Evolutionary conservation across 2,888 invertebrate species (phyloP).

Genomic region (Drosophila subsilvestris): DNA sequence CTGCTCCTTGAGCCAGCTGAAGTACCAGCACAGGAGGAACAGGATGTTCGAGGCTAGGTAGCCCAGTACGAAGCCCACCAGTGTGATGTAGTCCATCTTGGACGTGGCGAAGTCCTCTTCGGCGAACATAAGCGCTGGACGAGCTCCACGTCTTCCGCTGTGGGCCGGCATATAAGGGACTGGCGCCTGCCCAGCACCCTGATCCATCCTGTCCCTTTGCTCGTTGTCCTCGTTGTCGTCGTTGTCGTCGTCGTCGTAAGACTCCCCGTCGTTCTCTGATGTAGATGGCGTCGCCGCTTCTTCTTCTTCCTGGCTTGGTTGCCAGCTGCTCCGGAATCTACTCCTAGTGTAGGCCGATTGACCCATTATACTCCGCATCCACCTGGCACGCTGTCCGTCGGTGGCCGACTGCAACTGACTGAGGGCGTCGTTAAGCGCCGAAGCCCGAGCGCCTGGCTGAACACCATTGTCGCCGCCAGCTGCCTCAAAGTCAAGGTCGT

Average conservation of each 20-base stretch:
- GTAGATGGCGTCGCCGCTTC: background rate
- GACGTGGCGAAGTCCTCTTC: background rate
- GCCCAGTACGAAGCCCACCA: constrained; percentile 67
- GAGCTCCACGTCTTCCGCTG: background rate
- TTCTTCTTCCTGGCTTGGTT: too few species aligned
- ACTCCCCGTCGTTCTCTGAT: background rate
- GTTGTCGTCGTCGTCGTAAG: background rate
- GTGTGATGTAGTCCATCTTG: constrained; percentile 73
- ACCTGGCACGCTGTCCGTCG: background rate
- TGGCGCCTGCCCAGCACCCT: background rate
- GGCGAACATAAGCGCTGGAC: background rate
- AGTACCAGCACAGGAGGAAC: constrained; percentile 63
- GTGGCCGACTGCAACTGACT: too few species aligned
- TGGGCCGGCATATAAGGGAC: background rate
- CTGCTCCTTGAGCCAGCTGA: constrained; percentile 68
- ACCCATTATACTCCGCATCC: background rate
- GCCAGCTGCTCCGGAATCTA: background rate
- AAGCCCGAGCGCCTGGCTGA: background rate
- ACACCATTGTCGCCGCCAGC: constrained; percentile 30
- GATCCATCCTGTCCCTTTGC: background rate
- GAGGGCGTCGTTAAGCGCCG: too few species aligned
- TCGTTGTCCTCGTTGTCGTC: background rate
- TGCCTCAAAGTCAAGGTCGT: background rate
- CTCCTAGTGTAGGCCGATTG: background rate
- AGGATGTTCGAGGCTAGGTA: constrained; percentile 66